Percentiles rank a stretch among this genome's conserved stretches.
These are phyloP conservation scores for Spinibarbus caldwelli DNA, from an alignment of 2,797 vertebrate species.

Conservation along the genomic window DNA sequence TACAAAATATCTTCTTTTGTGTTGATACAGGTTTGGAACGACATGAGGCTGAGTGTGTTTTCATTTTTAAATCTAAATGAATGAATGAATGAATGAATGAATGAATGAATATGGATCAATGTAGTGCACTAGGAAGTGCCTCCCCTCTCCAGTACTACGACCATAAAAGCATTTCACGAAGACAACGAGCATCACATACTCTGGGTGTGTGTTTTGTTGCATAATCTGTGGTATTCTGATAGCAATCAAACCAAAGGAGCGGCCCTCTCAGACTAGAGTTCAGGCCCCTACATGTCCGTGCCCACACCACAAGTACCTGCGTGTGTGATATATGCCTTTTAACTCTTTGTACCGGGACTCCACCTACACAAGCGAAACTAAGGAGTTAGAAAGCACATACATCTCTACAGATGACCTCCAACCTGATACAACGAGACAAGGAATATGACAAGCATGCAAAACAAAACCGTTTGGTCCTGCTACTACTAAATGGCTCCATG, in stretches of 20 bases:
- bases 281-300: conserved; percentile 28
- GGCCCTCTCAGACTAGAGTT: conserved; percentile 16
- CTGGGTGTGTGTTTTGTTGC: conserved; percentile 17
- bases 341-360: conserved; percentile 34
- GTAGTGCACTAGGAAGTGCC: not conserved
- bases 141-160: not conserved
- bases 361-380: conserved; percentile 53
- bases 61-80: not conserved
- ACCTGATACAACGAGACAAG: not conserved
- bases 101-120: not conserved
- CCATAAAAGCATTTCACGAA: not conserved
- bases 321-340: conserved; percentile 22
- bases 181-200: not conserved
- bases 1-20: not conserved
- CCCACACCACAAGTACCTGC: conserved; percentile 31
- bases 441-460: not conserved
- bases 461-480: not conserved
- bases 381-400: conserved; percentile 23
- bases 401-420: conserved; percentile 10
- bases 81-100: too few relatives aligned
- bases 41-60: not conserved
- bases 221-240: conserved; percentile 36
- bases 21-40: not conserved
- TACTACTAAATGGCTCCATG: not conserved
- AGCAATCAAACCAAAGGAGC: conserved; percentile 45